Conservation (phyloP, 2,888 invertebrate genomes). For the Bugulina stolonifera region DNA sequence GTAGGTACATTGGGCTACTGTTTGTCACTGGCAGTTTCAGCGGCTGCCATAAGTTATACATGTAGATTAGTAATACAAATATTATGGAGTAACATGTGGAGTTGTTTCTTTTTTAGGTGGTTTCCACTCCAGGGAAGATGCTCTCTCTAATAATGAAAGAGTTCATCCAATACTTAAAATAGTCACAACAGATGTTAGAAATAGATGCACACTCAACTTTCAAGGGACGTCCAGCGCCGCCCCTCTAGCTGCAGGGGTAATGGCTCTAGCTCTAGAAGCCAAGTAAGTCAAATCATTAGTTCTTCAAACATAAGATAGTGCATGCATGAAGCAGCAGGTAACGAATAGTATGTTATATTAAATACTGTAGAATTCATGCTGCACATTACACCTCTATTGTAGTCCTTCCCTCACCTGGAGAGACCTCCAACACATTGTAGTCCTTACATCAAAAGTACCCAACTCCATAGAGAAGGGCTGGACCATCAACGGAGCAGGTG, state of each 20-base stretch:
- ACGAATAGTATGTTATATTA: too few relatives aligned
- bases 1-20: slow-evolving; percentile 28
- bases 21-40: too few relatives aligned
- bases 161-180: slow-evolving; percentile 30
- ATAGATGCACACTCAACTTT: slow-evolving; percentile 46
- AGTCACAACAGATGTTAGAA: slow-evolving; percentile 46
- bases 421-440: slow-evolving; percentile 51
- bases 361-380: too few relatives aligned
- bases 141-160: slow-evolving; percentile 2
- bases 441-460: slow-evolving; percentile 41
- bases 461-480: slow-evolving; percentile 57
- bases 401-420: slow-evolving; percentile 49
- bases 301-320: too few relatives aligned
- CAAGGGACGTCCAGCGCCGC: slow-evolving; percentile 52
- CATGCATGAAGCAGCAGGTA: too few relatives aligned
- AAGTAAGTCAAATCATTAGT: slow-evolving; percentile 50
- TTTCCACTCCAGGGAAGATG: not conserved
- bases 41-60: not conserved
- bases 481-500: slow-evolving; percentile 43
- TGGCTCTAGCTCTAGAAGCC: slow-evolving; percentile 46
- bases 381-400: too few relatives aligned
- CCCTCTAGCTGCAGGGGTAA: slow-evolving; percentile 47
- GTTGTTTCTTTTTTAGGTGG: slow-evolving; percentile 1
- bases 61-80: too few relatives aligned
- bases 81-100: too few relatives aligned